phyloP scores from a whole-genome alignment of 2,797 vertebrate species.

The Myotis daubentonii region DNA sequence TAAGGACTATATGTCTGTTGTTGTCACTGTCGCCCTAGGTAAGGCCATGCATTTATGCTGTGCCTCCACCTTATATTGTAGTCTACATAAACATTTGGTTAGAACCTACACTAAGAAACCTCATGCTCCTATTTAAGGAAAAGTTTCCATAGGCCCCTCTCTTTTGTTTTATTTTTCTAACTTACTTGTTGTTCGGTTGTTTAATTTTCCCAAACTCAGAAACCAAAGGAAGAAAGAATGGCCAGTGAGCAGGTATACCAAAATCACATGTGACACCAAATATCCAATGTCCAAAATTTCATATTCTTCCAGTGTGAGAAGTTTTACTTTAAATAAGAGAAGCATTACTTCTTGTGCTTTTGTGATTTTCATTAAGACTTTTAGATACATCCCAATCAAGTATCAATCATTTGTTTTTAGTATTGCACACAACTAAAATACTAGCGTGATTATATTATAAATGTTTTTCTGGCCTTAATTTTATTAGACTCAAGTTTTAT shows the following conservation, averaged over 20 bases:
- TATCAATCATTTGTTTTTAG: neutral
- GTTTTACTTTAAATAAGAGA: constrained; percentile 4
- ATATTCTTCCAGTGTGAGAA: neutral
- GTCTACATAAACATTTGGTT: neutral
- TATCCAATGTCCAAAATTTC: neutral
- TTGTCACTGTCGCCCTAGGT: neutral
- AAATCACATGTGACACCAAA: neutral
- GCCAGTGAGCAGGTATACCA: neutral
- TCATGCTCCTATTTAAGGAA: neutral
- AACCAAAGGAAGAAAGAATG: neutral
- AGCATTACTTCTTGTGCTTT: neutral
- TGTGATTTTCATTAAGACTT: neutral
- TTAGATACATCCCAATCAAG: neutral
- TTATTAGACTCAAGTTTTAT: neutral
- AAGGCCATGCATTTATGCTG: neutral
- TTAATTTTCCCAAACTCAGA: neutral
- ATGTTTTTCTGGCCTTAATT: constrained; percentile 16
- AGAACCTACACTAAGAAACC: neutral
- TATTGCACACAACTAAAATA: neutral
- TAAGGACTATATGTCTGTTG: neutral
- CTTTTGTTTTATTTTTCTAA: neutral
- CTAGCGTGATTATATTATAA: neutral
- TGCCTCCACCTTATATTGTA: neutral
- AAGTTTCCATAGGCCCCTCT: neutral
- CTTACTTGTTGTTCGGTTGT: neutral